phyloP scores from a whole-genome alignment of 1,140 invertebrate genomes.

The Battus philenor region DNA sequence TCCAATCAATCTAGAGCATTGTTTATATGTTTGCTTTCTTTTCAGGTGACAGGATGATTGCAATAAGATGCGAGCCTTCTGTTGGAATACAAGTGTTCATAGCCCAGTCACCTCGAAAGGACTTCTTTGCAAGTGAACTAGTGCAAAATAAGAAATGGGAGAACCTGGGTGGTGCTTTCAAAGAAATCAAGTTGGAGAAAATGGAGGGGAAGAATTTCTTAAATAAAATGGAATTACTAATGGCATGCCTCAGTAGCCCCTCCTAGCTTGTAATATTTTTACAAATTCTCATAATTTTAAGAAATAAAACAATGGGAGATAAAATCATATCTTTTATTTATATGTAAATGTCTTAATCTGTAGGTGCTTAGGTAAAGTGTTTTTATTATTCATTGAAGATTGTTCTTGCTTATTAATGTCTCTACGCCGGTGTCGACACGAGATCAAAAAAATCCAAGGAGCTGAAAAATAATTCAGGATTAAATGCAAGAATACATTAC shows the following conservation, averaged over 20 bases:
- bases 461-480: constrained; percentile 56
- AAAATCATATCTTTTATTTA: constrained; percentile 52
- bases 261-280: constrained; percentile 41
- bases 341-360: constrained; percentile 65
- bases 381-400: constrained; percentile 67
- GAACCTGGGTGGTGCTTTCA: constrained; percentile 91
- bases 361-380: constrained; percentile 68
- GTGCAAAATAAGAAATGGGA: constrained; percentile 94
- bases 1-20: too few relatives aligned
- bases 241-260: constrained; percentile 88
- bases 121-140: constrained; percentile 90
- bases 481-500: too few relatives aligned
- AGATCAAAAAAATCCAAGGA: constrained; percentile 44
- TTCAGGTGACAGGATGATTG: constrained; percentile 86
- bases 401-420: constrained; percentile 52
- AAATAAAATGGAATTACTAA: constrained; percentile 97
- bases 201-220: constrained; percentile 98
- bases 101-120: constrained; percentile 88
- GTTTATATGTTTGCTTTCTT: constrained; percentile 19
- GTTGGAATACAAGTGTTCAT: constrained; percentile 81
- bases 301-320: constrained; percentile 36
- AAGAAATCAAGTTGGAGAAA: constrained; percentile 94
- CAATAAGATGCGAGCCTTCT: constrained; percentile 89
- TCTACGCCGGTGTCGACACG: constrained; percentile 37
- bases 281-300: constrained; percentile 15